Percentiles rank a stretch among this genome's conserved stretches.
These are phyloP conservation scores for Drosophila simulans DNA, from an alignment of 1,140 invertebrate genomes.

Conservation along the genomic window DNA sequence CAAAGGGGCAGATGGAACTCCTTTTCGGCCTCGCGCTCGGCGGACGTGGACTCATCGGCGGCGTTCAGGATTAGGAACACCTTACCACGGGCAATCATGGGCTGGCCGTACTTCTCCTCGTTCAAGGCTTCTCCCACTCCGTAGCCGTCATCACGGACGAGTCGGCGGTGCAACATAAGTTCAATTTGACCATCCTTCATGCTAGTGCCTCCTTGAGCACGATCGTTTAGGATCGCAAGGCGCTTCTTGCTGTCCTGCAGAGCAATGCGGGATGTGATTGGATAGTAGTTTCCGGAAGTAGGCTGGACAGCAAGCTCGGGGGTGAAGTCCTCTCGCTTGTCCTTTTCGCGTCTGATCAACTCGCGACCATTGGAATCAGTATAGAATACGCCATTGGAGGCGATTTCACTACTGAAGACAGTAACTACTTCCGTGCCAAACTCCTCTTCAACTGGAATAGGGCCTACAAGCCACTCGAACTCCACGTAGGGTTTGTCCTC, in stretches of 20 bases:
- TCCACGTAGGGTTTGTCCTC: slow-evolving; percentile 89
- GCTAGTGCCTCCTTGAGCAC: slow-evolving; percentile 94
- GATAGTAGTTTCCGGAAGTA: slow-evolving; percentile 96
- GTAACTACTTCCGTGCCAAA: slow-evolving; percentile 94
- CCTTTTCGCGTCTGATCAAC: slow-evolving; percentile 89
- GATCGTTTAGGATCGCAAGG: slow-evolving; percentile 91
- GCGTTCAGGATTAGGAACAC: slow-evolving; percentile 88
- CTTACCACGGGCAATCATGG: slow-evolving; percentile 92
- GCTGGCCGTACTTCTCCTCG: slow-evolving; percentile 91
- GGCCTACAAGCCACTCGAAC: slow-evolving; percentile 97
- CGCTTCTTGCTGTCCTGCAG: slow-evolving; percentile 86
- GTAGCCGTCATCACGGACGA: slow-evolving; percentile 95
- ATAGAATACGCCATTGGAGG: slow-evolving; percentile 90
- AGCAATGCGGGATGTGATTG: slow-evolving; percentile 93
- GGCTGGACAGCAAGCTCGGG: slow-evolving; percentile 87
- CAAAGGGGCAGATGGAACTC: slow-evolving; percentile 71
- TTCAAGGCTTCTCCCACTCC: slow-evolving; percentile 97
- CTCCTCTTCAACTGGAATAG: slow-evolving; percentile 92
- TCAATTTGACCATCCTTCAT: slow-evolving; percentile 91
- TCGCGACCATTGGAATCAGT: slow-evolving; percentile 98
- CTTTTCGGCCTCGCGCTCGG: slow-evolving; percentile 54
- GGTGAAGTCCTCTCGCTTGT: slow-evolving; percentile 92
- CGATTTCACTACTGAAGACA: slow-evolving; percentile 88
- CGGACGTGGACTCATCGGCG: slow-evolving; percentile 34
- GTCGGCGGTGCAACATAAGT: slow-evolving; percentile 94